Conservation (phyloP, 2,888 invertebrate genomes). For the Phortica magna region DNA sequence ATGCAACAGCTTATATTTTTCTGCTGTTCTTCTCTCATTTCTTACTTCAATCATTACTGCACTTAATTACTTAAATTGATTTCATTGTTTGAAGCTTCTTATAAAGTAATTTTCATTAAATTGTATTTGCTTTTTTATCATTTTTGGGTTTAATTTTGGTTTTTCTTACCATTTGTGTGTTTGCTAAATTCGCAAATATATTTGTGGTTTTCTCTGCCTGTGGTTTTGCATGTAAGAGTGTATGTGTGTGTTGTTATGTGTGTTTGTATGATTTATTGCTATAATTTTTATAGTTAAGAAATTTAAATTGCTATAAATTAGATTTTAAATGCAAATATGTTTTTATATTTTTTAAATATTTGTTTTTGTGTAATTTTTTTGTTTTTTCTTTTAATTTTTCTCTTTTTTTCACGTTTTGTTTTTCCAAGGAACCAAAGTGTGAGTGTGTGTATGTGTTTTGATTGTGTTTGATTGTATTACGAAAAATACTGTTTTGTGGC, state of each 20-base stretch:
- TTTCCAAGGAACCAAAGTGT: slow-evolving; percentile 26
- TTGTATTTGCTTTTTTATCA: slow-evolving; percentile 8
- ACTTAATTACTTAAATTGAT: slow-evolving; percentile 42
- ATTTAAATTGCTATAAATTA: slow-evolving; percentile 35
- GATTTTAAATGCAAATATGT: slow-evolving; percentile 30
- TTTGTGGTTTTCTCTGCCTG: not conserved
- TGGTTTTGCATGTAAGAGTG: not conserved
- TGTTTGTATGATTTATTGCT: not conserved
- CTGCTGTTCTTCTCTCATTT: slow-evolving; percentile 26
- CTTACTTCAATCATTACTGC: slow-evolving; percentile 37
- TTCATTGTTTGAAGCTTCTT: slow-evolving; percentile 50
- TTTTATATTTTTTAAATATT: not conserved
- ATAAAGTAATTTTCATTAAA: slow-evolving; percentile 19
- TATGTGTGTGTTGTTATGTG: not conserved
- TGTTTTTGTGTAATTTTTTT: not conserved
- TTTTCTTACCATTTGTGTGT: slow-evolving; percentile 12
- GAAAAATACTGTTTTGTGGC: slow-evolving; percentile 6
- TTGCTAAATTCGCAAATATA: not conserved
- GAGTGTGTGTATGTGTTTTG: slow-evolving; percentile 23
- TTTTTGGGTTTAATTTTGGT: not conserved
- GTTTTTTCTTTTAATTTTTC: not conserved
- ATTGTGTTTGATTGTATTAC: slow-evolving; percentile 14
- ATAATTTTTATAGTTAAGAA: slow-evolving; percentile 2
- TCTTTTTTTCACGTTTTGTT: not conserved
- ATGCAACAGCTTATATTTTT: slow-evolving; percentile 20